phyloP scores from a whole-genome alignment of 2,797 vertebrate genomes.

The Pseudochaenichthys georgianus region DNA sequence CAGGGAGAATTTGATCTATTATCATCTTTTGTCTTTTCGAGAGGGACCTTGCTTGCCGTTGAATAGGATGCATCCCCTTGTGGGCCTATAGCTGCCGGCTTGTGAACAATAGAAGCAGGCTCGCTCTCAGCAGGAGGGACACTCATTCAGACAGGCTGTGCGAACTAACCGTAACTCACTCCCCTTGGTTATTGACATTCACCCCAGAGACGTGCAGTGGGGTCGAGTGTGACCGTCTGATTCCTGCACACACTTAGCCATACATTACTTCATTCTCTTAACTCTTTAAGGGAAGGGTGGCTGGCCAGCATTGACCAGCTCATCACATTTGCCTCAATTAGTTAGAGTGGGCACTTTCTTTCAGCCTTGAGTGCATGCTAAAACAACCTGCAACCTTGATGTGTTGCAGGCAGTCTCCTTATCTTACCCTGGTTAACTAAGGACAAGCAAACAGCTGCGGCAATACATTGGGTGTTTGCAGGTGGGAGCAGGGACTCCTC shows the following conservation, averaged over 20 bases:
- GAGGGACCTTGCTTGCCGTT: slow-evolving; percentile 55
- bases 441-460: slow-evolving; percentile 66
- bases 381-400: slow-evolving; percentile 70
- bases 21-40: slow-evolving; percentile 72
- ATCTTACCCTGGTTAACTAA: slow-evolving; percentile 73
- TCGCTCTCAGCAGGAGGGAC: slow-evolving; percentile 70
- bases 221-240: slow-evolving; percentile 64
- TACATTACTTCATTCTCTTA: slow-evolving; percentile 72
- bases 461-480: slow-evolving; percentile 55
- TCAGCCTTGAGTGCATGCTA: slow-evolving; percentile 63
- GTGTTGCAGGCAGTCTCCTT: slow-evolving; percentile 50
- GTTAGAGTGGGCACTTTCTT: slow-evolving; percentile 68
- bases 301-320: slow-evolving; percentile 65
- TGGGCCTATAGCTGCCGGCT: slow-evolving; percentile 65
- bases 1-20: slow-evolving; percentile 60
- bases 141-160: slow-evolving; percentile 70
- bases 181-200: slow-evolving; percentile 69
- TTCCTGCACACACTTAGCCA: slow-evolving; percentile 69
- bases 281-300: slow-evolving; percentile 58
- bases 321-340: slow-evolving; percentile 79
- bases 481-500: slow-evolving; percentile 58
- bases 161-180: slow-evolving; percentile 77
- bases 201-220: slow-evolving; percentile 49
- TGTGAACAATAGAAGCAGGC: slow-evolving; percentile 77
- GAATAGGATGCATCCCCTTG: slow-evolving; percentile 57